Percentiles rank a stretch among this genome's conserved stretches.
These are phyloP conservation scores for Gerris buenoi DNA, from an alignment of 1,140 invertebrate genomes.

Conservation along the genomic window DNA sequence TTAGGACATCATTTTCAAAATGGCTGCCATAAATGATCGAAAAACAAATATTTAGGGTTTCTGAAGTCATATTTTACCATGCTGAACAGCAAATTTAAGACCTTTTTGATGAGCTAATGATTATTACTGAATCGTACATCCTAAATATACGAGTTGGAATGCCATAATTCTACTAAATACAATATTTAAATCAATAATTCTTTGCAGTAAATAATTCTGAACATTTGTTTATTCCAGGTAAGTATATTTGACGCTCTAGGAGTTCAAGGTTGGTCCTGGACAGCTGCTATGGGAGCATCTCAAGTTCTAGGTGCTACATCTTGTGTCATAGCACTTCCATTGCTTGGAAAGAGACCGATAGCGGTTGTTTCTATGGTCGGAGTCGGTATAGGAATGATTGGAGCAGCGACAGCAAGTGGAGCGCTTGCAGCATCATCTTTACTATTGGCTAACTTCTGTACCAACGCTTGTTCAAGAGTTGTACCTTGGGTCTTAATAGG, in stretches of 20 bases:
- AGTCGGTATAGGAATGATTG: conserved; percentile 40
- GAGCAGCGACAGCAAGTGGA: conserved; percentile 23
- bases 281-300: conserved; percentile 39
- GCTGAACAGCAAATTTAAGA: too few species aligned
- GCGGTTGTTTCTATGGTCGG: conserved; percentile 44
- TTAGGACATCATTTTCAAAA: too few species aligned
- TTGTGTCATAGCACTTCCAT: conserved; percentile 44
- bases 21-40: too few species aligned
- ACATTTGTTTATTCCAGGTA: conserved; percentile 2
- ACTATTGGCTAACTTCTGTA: conserved; percentile 44
- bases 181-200: too few species aligned
- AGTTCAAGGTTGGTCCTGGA: conserved; percentile 50
- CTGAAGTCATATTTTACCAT: too few species aligned
- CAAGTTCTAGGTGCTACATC: conserved; percentile 42
- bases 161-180: too few species aligned
- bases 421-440: conserved; percentile 37
- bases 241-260: conserved; percentile 39
- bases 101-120: too few species aligned
- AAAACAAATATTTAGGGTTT: too few species aligned
- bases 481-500: conserved; percentile 60
- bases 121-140: too few species aligned
- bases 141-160: too few species aligned
- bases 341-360: conserved; percentile 42
- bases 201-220: too few species aligned
- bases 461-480: conserved; percentile 48